Percentiles rank a stretch among this genome's conserved stretches.
Conservation (phyloP, 2,797 vertebrate genomes). For the Myotis myotis region DNA sequence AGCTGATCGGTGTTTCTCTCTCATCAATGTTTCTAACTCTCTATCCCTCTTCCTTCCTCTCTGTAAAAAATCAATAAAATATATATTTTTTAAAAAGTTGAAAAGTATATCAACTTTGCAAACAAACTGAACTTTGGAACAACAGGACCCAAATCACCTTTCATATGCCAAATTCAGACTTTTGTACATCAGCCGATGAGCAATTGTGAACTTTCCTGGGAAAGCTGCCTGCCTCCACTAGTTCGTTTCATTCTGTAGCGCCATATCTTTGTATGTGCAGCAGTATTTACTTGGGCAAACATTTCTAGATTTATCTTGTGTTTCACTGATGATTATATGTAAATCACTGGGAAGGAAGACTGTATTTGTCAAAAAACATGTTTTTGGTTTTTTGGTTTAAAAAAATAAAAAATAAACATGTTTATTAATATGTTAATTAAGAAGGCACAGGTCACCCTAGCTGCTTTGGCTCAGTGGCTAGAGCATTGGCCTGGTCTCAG, state of each 20-base stretch:
- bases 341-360: neutral
- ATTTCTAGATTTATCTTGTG: neutral
- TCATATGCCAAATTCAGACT: neutral
- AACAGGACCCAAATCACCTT: neutral
- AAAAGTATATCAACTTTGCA: neutral
- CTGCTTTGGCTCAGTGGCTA: neutral
- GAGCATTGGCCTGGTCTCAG: neutral
- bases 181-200: neutral
- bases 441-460: neutral
- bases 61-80: too few species aligned
- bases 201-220: neutral
- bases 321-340: neutral
- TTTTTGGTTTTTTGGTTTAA: neutral
- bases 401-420: too few species aligned
- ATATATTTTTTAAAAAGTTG: neutral
- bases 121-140: constrained; percentile 6
- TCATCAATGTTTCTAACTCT: too few species aligned
- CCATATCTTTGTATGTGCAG: neutral
- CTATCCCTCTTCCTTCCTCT: too few species aligned
- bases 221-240: neutral
- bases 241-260: neutral
- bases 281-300: neutral
- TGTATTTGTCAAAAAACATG: neutral
- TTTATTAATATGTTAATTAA: neutral
- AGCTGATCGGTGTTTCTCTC: too few species aligned